Evolutionary conservation across 2,888 invertebrate genomes (phyloP), one percentile per base, ranked within the genome.

Genomic region (Mesochorus sp.): DNA sequence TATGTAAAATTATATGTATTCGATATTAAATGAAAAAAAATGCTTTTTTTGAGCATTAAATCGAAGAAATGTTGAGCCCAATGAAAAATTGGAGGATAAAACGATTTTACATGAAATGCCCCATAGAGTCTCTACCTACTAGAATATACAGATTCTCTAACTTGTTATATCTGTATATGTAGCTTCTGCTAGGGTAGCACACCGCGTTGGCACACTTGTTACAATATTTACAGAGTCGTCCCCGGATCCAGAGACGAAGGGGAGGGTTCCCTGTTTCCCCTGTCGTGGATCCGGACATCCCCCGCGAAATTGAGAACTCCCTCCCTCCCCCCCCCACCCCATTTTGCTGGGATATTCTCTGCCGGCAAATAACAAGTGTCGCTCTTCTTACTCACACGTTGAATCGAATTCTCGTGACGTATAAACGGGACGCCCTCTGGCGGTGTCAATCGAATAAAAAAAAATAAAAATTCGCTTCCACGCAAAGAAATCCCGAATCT

Each of bases 151-250:
- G 34, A 34, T 34, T n/a, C 34, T n/a, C n/a, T n/a, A n/a, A n/a
- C n/a, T n/a, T 21, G 19, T 17, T 14, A 42, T 21, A 53, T 67
- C 4, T 21, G 53, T 51, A 59, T 72, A 14, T 19, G 10, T 66
- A 66, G 42, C 37, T 67, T 37, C 66, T 19, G 6, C 55, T n/a
- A 39, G 51, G 47, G 26, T 64, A 28, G 61, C n/a, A n/a, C 55
- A 5, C 71, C 64, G 73, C 81, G 80, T 28, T 31, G 81, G 86
- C 90, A 89, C 90, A 90, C 90, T 90, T 90, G 89, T 90, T 90
- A 90, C 90, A 90, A 90, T 90, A 90, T 90, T 90, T 90, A 89
- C 90, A 87, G 86, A 90, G 86, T 82, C 88, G 85, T 86, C 86
- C 85, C 86, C 82, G 82, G 81, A 85, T 85, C 84, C 80, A 82